A percentile compares a stretch with the other conserved stretches of the same genome.
Evolutionary conservation across 2,113 vertebrate genomes (phyloP).

Genomic region (Cryptoleucopteryx plumbea): DNA sequence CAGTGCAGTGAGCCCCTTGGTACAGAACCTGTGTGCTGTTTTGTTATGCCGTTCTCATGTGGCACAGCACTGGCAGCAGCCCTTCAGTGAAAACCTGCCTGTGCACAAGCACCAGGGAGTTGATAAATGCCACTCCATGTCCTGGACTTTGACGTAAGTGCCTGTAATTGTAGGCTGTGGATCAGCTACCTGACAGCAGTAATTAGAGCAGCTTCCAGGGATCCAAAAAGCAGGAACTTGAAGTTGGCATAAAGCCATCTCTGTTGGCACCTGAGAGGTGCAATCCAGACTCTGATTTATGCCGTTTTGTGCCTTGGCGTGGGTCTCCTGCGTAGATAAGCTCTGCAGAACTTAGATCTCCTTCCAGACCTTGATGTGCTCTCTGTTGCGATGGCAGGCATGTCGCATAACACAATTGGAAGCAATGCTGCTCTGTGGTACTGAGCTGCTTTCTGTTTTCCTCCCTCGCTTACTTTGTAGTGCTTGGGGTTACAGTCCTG

Average conservation of each 20-base stretch:
- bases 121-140: neutral
- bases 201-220: neutral
- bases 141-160: neutral
- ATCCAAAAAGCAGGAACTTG: neutral
- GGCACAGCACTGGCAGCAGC: neutral
- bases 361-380: neutral
- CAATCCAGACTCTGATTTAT: fast-evolving
- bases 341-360: neutral
- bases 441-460: neutral
- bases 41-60: fast-evolving
- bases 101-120: neutral
- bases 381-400: neutral
- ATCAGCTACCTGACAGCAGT: neutral
- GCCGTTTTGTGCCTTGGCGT: fast-evolving
- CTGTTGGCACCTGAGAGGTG: neutral
- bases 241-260: neutral
- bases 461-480: fast-evolving
- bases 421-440: neutral
- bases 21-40: neutral
- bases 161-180: neutral
- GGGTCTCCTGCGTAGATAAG: neutral
- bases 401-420: fast-evolving
- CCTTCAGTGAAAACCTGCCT: neutral
- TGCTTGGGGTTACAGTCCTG: neutral
- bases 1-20: neutral